Base-by-base conservation (phyloP, 2,113 vertebrate genomes). In the Thermophis baileyi region DNA sequence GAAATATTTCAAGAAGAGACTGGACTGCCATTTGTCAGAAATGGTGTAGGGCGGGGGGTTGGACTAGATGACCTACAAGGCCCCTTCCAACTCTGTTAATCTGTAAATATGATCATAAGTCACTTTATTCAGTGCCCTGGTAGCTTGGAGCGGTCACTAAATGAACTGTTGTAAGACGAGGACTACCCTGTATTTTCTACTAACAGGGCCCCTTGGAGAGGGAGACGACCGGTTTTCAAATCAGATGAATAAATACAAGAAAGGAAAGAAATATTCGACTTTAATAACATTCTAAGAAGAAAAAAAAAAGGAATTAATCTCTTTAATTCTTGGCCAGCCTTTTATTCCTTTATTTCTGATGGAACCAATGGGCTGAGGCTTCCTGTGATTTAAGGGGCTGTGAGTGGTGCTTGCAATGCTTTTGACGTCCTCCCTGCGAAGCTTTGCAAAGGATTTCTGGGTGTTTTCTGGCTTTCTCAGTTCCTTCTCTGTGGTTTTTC, bases 401-500 rank as follows among this genome's bases (percentile, higher is more conserved):
- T 16, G 22, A 14, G 25, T 7, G 69, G 12, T 1, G 1, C 7
- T 27, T 27, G 69, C n/a, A 0, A 16, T 0, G 6, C 35, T 3
- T 24, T 12, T 22, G 30, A 1, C 47, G n/a, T 81, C 18, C n/a
- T 14, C 25, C 35, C 90, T 11, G 5, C 4, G 27, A 16, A 18
- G 30, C 90, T 85, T 50, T 91, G 90, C 35, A 44, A 10, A 0
- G 20, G 20, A 20, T 22, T 69, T 69, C 7, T n/a, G 57, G 12
- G 18, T 25, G 1, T 10, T 10, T 25, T 40, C 11, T 81, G 6
- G 2, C 3, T 16, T 1, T 30, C 10, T 74, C 50, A 91, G 53
- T 91, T 91, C 91, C 91, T 91, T 46, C n/a, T 91, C 91, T 91
- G 91, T n/a, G 85, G 54, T 20, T 87, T 27, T 91, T 30, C 10